phyloP scores from a whole-genome alignment of 2,797 vertebrate species.

The Cygnus olor region DNA sequence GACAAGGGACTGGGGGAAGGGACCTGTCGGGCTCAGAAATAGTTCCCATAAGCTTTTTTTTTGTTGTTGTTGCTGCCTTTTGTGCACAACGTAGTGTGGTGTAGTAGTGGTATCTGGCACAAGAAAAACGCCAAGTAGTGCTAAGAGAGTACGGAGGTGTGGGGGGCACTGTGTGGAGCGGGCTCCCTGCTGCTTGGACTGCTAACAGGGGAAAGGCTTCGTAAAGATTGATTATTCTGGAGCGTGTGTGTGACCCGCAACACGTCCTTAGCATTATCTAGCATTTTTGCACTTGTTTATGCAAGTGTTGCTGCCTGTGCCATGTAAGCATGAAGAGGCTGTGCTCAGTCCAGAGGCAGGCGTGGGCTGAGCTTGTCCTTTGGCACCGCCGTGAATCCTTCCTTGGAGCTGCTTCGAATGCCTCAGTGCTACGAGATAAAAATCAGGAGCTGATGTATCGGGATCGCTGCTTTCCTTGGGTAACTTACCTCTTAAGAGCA shows the following conservation, averaged over 20 bases:
- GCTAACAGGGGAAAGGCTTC: neutral
- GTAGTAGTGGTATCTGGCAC: neutral
- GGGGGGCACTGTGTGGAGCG: neutral
- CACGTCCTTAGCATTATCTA: neutral
- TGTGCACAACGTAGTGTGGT: fast-evolving
- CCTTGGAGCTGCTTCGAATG: neutral
- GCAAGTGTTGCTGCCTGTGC: neutral
- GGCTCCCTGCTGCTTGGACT: neutral
- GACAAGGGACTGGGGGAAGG: neutral
- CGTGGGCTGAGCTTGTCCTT: neutral
- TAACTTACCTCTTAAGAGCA: neutral
- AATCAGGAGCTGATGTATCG: neutral
- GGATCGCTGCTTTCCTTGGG: neutral
- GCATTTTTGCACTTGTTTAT: neutral
- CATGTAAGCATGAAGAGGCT: neutral
- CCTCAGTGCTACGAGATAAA: neutral
- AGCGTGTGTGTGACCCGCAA: neutral
- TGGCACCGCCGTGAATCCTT: neutral
- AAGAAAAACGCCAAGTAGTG: neutral
- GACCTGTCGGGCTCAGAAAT: neutral
- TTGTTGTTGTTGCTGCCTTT: neutral
- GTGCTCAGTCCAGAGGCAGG: neutral
- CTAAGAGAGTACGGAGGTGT: neutral
- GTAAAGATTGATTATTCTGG: neutral
- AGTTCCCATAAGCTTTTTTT: neutral